These are phyloP conservation scores for Oligia fasciuncula DNA, from an alignment of 2,888 invertebrate genomes.

Conservation along the genomic window DNA sequence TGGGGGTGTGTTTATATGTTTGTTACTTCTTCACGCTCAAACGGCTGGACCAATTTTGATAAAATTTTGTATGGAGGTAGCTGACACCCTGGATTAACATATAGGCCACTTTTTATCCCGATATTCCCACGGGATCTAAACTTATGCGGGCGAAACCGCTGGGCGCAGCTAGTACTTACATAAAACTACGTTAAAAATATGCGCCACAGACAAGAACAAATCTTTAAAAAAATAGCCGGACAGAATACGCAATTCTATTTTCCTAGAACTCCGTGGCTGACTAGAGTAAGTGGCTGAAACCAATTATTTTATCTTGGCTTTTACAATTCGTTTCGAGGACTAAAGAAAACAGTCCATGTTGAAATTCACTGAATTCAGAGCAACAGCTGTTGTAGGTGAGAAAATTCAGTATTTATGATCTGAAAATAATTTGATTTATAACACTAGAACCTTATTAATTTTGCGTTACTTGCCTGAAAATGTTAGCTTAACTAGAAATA, in stretches of 20 bases:
- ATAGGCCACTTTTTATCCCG: too few species aligned
- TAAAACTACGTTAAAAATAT: background rate
- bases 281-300: background rate
- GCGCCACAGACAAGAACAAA: background rate
- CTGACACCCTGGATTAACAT: too few species aligned
- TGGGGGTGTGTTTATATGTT: too few species aligned
- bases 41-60: too few species aligned
- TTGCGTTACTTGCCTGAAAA: slow-evolving; percentile 8
- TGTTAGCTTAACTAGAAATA: slow-evolving; percentile 6
- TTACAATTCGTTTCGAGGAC: background rate
- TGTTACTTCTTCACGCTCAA: too few species aligned
- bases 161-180: too few species aligned
- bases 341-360: background rate
- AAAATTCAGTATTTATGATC: slow-evolving; percentile 18
- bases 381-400: background rate
- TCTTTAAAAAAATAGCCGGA: background rate
- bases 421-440: slow-evolving; percentile 32
- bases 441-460: slow-evolving; percentile 11
- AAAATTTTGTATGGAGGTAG: too few species aligned
- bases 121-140: too few species aligned
- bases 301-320: slow-evolving; percentile 17
- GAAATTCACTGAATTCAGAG: slow-evolving; percentile 2
- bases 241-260: background rate
- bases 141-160: too few species aligned
- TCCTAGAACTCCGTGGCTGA: background rate